Evolutionary conservation across 1,140 invertebrate species (phyloP).

Genomic region (Aphaenogaster rudis): DNA sequence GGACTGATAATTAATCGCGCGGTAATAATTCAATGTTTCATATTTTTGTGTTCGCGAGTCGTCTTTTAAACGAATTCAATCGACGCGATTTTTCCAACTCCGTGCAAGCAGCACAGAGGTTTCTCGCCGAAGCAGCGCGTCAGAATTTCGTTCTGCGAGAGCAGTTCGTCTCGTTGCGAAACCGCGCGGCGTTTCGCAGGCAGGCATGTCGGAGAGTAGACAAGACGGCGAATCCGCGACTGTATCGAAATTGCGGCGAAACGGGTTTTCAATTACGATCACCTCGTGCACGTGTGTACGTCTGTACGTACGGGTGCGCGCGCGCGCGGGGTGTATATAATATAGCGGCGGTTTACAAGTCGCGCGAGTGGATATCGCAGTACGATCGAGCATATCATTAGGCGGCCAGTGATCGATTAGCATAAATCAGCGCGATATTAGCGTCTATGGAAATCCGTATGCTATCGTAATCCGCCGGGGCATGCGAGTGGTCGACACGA

Average conservation of each 20-base stretch:
- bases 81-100: neutral
- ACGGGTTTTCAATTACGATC: conserved; percentile 76
- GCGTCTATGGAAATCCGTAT: conserved; percentile 50
- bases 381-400: conserved; percentile 73
- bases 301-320: neutral
- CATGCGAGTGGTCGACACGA: conserved; percentile 32
- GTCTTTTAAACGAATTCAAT: neutral
- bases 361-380: conserved; percentile 47
- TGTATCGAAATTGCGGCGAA: conserved; percentile 74
- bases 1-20: neutral
- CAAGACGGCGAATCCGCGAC: conserved; percentile 44
- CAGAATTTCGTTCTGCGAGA: conserved; percentile 40
- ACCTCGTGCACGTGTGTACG: neutral
- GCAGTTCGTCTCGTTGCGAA: conserved; percentile 49
- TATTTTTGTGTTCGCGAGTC: neutral
- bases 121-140: neutral
- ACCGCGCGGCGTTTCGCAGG: conserved; percentile 29
- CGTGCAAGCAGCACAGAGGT: neutral
- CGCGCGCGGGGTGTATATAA: conserved; percentile 33
- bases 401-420: conserved; percentile 70
- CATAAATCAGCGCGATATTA: conserved; percentile 78
- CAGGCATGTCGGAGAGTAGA: conserved; percentile 24
- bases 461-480: conserved; percentile 63
- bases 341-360: conserved; percentile 34
- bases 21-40: neutral